Conservation (phyloP, 1,140 invertebrate genomes). For the Cydia pomonella region DNA sequence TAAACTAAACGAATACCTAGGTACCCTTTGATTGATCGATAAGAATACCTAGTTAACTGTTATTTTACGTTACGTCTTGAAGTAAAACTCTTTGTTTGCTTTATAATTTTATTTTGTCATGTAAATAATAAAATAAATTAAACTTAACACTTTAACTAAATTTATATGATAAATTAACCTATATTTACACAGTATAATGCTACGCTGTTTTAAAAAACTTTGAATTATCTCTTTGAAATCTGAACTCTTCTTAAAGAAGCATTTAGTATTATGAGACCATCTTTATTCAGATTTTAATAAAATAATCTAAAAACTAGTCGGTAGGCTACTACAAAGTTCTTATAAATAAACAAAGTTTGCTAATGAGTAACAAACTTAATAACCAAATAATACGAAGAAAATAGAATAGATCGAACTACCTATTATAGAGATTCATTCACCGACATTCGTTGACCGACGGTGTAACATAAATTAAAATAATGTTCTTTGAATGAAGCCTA, state of each 20-base stretch:
- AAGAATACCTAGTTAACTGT: neutral
- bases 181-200: neutral
- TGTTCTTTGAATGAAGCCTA: neutral
- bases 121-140: conserved; percentile 12
- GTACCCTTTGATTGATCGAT: too few species aligned
- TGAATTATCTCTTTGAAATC: conserved; percentile 1
- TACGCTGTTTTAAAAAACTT: neutral
- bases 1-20: neutral
- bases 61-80: neutral
- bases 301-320: neutral
- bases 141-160: conserved; percentile 17
- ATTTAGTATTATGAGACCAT: conserved; percentile 12
- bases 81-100: neutral
- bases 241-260: neutral
- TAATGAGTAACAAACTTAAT: neutral
- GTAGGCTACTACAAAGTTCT: neutral
- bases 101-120: conserved; percentile 8
- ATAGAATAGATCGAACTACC: neutral
- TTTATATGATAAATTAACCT: neutral
- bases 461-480: too few species aligned
- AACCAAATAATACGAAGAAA: neutral
- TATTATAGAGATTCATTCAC: neutral
- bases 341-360: neutral
- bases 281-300: neutral
- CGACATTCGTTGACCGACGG: neutral